Conservation (phyloP, 2,797 vertebrate genomes). For the Eospalax fontanierii region DNA sequence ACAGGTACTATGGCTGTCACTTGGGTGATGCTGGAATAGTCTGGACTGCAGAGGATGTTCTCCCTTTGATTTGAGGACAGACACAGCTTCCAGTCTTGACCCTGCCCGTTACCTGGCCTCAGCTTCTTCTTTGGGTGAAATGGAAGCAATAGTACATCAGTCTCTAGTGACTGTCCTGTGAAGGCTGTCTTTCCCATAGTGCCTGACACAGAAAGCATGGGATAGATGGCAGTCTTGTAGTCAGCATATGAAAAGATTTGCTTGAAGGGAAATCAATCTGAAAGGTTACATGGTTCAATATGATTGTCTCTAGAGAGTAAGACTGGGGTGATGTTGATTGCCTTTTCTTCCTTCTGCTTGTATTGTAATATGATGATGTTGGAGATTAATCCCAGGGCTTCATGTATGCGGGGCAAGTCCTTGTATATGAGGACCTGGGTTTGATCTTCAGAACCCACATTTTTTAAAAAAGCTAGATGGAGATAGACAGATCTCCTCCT, state of each 20-base stretch:
- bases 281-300: background rate
- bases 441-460: background rate
- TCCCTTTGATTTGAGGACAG: background rate
- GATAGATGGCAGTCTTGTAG: background rate
- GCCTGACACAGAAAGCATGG: background rate
- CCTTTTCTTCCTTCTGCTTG: background rate
- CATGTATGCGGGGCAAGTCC: background rate
- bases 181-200: background rate
- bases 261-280: background rate
- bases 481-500: background rate
- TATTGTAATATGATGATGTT: background rate
- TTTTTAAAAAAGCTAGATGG: background rate
- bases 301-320: background rate
- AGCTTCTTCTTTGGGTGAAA: background rate
- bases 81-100: background rate
- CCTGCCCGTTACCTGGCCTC: background rate
- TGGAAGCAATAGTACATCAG: background rate
- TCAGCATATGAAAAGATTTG: background rate
- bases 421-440: background rate
- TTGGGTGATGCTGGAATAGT: background rate
- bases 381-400: background rate
- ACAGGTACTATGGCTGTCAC: constrained; percentile 90
- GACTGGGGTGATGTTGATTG: background rate
- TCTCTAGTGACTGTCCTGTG: background rate
- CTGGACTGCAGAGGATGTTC: background rate